Conservation (phyloP, 2,113 vertebrate genomes). For the Numenius arquata region DNA sequence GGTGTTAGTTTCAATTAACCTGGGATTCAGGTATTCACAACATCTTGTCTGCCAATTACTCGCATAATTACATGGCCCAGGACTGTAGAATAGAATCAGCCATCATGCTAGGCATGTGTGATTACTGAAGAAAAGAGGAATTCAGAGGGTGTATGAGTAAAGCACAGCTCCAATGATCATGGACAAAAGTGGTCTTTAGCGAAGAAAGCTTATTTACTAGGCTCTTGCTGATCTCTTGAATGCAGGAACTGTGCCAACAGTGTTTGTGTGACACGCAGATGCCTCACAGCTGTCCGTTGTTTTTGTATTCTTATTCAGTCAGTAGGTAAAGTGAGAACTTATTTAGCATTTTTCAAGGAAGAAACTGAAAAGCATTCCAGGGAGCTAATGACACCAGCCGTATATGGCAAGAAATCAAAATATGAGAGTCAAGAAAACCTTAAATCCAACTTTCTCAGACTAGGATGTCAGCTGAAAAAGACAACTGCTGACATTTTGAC, state of each 20-base stretch:
- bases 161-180: slow-evolving; percentile 64
- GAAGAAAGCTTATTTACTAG: slow-evolving; percentile 48
- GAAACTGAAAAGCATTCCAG: slow-evolving; percentile 33
- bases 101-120: slow-evolving; percentile 74
- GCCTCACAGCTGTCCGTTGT: slow-evolving; percentile 55
- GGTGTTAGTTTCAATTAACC: slow-evolving; percentile 74
- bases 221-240: slow-evolving; percentile 53
- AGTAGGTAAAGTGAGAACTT: slow-evolving; percentile 68
- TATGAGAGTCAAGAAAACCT: slow-evolving; percentile 17
- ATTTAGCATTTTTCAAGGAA: slow-evolving; percentile 51
- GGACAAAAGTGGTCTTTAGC: slow-evolving; percentile 63
- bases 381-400: background rate
- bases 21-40: slow-evolving; percentile 78
- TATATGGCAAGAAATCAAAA: slow-evolving; percentile 28
- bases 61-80: slow-evolving; percentile 73
- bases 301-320: slow-evolving; percentile 62
- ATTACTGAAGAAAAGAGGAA: slow-evolving; percentile 77
- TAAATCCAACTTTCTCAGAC: slow-evolving; percentile 17
- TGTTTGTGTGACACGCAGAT: slow-evolving; percentile 56
- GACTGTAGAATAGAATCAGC: slow-evolving; percentile 80
- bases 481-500: slow-evolving; percentile 72
- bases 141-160: slow-evolving; percentile 68
- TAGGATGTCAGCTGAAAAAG: slow-evolving; percentile 64
- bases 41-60: slow-evolving; percentile 77
- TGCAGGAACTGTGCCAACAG: slow-evolving; percentile 25